Percentiles rank a stretch among this genome's conserved stretches.
These are phyloP conservation scores for Charina bottae DNA, from an alignment of 2,113 vertebrate species.

Conservation along the genomic window DNA sequence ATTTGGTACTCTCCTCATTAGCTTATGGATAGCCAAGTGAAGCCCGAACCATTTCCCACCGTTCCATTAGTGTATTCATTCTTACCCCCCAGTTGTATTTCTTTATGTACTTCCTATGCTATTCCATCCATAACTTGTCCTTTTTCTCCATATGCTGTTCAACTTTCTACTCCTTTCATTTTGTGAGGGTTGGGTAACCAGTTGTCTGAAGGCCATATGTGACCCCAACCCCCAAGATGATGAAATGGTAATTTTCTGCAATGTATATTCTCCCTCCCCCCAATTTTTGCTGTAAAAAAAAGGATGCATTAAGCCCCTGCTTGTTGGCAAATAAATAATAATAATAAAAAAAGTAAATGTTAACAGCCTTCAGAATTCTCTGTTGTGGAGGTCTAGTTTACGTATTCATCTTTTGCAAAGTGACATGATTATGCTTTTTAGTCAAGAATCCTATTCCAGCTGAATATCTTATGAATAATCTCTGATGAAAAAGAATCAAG, in stretches of 20 bases:
- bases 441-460: constrained; percentile 49
- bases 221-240: background rate
- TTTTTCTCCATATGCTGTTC: background rate
- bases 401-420: constrained; percentile 53
- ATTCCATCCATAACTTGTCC: background rate
- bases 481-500: constrained; percentile 46
- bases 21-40: background rate
- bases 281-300: background rate
- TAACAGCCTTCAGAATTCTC: constrained; percentile 45
- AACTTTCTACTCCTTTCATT: background rate
- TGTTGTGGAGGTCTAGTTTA: constrained; percentile 50
- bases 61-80: background rate
- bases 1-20: background rate
- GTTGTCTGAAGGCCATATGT: background rate
- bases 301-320: background rate
- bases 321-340: constrained; percentile 32
- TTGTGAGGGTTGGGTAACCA: background rate
- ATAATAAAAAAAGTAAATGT: constrained; percentile 45
- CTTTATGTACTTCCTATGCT: background rate
- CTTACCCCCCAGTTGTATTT: background rate
- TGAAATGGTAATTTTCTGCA: background rate
- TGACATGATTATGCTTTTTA: constrained; percentile 66
- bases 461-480: constrained; percentile 46
- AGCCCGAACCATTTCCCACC: background rate
- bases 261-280: background rate